A percentile compares a stretch with the other conserved stretches of the same genome.
Evolutionary conservation across 2,888 invertebrate genomes (phyloP).

Genomic region (Caenorhabditis sp.): DNA sequence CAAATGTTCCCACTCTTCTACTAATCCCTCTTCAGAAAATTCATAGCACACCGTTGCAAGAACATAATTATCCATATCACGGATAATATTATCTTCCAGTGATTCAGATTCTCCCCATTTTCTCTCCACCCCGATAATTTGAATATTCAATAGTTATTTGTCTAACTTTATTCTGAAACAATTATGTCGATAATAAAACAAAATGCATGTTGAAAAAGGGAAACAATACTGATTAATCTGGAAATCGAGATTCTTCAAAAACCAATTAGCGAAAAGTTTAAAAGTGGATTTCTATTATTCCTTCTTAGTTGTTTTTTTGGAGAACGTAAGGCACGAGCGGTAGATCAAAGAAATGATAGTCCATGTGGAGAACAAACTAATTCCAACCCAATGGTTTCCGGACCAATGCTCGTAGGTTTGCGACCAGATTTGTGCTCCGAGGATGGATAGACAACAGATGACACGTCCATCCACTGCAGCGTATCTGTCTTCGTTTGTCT

Average conservation of each 20-base stretch:
- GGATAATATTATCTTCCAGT: conserved; percentile 7
- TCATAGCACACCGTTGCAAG: not conserved
- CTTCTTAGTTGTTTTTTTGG: conserved; percentile 19
- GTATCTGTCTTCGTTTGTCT: conserved; percentile 72
- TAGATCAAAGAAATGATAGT: conserved; percentile 79
- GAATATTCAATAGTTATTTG: no score
- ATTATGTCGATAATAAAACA: no score
- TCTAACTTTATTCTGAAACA: no score
- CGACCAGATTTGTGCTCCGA: conserved; percentile 82
- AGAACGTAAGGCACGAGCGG: conserved; percentile 60
- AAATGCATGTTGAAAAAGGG: no score
- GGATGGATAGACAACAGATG: conserved; percentile 80
- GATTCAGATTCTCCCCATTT: not conserved
- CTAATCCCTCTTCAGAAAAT: not conserved
- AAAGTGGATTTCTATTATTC: not conserved
- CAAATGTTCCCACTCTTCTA: not conserved
- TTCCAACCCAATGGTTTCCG: conserved; percentile 82
- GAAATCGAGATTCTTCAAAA: conserved; percentile 4
- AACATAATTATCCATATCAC: conserved; percentile 9
- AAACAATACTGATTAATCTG: not conserved
- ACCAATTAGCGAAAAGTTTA: not conserved
- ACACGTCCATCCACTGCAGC: conserved; percentile 79
- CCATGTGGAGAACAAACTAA: conserved; percentile 82
- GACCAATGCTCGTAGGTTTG: conserved; percentile 80
- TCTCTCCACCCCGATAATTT: not conserved